These are phyloP conservation scores for Eleutherodactylus coqui DNA, from an alignment of 2,797 vertebrate genomes.

Conservation along the genomic window DNA sequence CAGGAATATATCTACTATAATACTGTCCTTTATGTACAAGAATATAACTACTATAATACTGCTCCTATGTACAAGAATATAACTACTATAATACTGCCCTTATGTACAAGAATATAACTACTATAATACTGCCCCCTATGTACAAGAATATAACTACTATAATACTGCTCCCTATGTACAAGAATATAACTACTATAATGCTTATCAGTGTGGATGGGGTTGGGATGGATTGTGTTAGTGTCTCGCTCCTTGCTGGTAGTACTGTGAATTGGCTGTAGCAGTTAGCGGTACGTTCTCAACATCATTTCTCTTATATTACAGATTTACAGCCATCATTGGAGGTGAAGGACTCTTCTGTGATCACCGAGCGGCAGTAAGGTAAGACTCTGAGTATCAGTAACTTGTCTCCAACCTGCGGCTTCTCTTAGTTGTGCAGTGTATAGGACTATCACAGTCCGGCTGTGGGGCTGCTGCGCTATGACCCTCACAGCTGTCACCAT, in stretches of 20 bases:
- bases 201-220: neutral
- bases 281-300: neutral
- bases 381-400: neutral
- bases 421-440: neutral
- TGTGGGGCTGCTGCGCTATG: neutral
- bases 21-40: no score
- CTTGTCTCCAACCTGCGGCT: neutral
- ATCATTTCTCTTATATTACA: neutral
- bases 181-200: neutral
- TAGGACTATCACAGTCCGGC: neutral
- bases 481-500: neutral
- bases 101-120: no score
- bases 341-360: neutral
- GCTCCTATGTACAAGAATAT: no score
- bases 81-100: no score
- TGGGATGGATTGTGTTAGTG: neutral
- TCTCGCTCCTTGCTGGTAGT: neutral
- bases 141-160: constrained; percentile 8
- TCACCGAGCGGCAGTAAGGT: neutral
- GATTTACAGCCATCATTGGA: neutral
- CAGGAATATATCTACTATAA: no score
- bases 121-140: no score
- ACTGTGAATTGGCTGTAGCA: neutral
- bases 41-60: no score
- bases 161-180: neutral